Percentiles rank a stretch among this genome's conserved stretches.
phyloP scores from a whole-genome alignment of 2,888 invertebrate species.

The Eurytoma californica region DNA sequence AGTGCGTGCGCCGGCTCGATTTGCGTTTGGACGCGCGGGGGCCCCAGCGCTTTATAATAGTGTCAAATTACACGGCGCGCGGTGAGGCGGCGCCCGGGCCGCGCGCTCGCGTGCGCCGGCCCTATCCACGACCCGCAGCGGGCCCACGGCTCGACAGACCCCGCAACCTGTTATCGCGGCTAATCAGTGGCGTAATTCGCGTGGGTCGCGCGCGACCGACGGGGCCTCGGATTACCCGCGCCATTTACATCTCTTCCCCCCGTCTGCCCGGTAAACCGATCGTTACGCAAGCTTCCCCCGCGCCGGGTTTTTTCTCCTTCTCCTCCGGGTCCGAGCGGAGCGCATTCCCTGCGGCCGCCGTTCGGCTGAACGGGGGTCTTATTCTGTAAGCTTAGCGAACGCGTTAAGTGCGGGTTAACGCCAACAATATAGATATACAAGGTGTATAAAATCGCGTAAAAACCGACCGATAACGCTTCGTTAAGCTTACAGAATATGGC shows the following conservation, averaged over 20 bases:
- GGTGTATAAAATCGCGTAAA: too few relatives aligned
- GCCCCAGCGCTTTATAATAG: conserved; percentile 37
- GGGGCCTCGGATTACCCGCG: conserved; percentile 31
- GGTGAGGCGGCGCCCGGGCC: background rate
- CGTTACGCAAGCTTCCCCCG: conserved; percentile 21
- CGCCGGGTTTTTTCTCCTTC: background rate
- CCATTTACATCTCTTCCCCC: conserved; percentile 41
- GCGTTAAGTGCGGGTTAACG: too few relatives aligned
- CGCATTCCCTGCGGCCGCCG: background rate
- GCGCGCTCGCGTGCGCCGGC: too few relatives aligned
- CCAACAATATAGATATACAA: too few relatives aligned
- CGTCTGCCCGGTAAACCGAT: conserved; percentile 20
- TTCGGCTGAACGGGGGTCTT: background rate
- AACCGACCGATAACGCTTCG: too few relatives aligned
- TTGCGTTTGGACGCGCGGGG: background rate
- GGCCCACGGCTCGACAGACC: background rate
- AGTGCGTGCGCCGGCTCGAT: too few relatives aligned
- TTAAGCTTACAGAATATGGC: too few relatives aligned
- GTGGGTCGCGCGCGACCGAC: background rate
- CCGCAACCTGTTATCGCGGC: conserved; percentile 58
- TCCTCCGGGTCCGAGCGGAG: background rate
- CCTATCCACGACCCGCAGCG: too few relatives aligned
- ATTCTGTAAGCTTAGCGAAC: too few relatives aligned
- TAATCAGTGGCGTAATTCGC: conserved; percentile 55
- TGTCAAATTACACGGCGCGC: conserved; percentile 41